These are phyloP conservation scores for Thereva unica DNA, from an alignment of 2,888 invertebrate genomes.

Conservation along the genomic window DNA sequence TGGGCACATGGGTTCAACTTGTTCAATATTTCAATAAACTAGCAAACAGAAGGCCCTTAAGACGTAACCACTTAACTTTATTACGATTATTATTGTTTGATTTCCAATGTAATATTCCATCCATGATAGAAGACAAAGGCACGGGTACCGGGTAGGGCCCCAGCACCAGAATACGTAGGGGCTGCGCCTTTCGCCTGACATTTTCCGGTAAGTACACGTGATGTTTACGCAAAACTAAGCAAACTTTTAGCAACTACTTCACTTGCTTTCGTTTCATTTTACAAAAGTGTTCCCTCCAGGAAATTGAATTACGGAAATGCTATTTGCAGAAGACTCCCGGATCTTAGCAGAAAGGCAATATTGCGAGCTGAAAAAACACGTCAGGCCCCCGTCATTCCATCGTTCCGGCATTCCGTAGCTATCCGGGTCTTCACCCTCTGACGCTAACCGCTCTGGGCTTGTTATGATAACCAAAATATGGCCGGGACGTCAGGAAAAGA, in stretches of 20 bases:
- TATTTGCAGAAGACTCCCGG: slow-evolving; percentile 32
- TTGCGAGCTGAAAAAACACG: slow-evolving; percentile 28
- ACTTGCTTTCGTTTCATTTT: slow-evolving; percentile 37
- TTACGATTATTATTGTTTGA: slow-evolving; percentile 29
- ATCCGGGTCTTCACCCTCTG: background rate
- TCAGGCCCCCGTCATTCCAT: slow-evolving; percentile 8
- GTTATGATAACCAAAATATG: slow-evolving; percentile 33
- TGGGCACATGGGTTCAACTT: too few species aligned
- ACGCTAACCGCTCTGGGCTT: slow-evolving; percentile 19
- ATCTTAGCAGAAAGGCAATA: slow-evolving; percentile 31
- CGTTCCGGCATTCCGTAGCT: background rate
- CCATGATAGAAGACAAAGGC: slow-evolving; percentile 3
- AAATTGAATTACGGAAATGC: slow-evolving; percentile 37
- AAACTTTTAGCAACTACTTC: slow-evolving; percentile 36
- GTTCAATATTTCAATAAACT: background rate
- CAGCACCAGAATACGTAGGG: background rate
- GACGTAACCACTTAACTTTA: slow-evolving; percentile 7
- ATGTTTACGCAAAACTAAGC: slow-evolving; percentile 35
- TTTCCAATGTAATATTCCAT: slow-evolving; percentile 19
- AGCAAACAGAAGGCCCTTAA: background rate
- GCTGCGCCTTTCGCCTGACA: background rate
- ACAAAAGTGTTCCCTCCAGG: slow-evolving; percentile 33
- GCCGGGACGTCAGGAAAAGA: slow-evolving; percentile 14
- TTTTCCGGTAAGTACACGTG: slow-evolving; percentile 10
- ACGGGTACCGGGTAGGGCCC: background rate